Evolutionary conservation across 2,888 invertebrate genomes (phyloP), one percentile per base, ranked within the genome.

Genomic region (Xestia rhomboidea): DNA sequence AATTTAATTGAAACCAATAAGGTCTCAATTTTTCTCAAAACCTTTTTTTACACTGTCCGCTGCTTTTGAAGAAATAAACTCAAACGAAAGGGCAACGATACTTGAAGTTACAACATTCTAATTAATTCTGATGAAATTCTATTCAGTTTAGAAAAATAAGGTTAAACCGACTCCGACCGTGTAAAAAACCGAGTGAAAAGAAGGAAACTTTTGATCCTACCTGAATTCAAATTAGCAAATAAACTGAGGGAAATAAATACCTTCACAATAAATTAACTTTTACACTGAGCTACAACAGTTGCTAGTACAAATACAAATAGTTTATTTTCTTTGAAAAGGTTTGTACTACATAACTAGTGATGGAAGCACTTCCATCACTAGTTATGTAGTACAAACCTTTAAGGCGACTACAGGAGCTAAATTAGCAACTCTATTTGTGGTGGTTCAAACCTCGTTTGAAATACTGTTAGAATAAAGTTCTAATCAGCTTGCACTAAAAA

Each of bases 131-230:
- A 68, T n/a, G 38, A 34, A 77, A 77, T 76, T 72, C 77, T 76
- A 76, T 85, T 81, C 63, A 70, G 30, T 70, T 73, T 57, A 63
- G 1, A 67, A 57, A 84, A 69, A 79, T 44, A 81, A 68, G 34
- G 67, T 11, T 51, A 67, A 49, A 44, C 34, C n/a, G n/a, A n/a
- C 18, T 0, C 0, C 7, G 4, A 30, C 30, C 3, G 38, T 27
- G 24, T 34, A 64, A 46, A 63, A 73, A 67, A 24, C 2, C n/a
- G 11, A 46, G 6, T 6, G 54, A 73, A 64, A 75, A 77, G 38
- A 46, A 15, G n/a, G 57, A 54, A 75, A 79, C 70, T 84, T 84
- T 74, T 71, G 81, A 82, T 68, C 68, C 18, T 51, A 62, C 51
- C 68, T 66, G 49, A 74, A 84, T 70, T 66, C 30, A 68, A 70